Percentiles rank a stretch among this genome's conserved stretches.
Conservation (phyloP, 2,888 invertebrate species). For the Acronicta leporina region DNA sequence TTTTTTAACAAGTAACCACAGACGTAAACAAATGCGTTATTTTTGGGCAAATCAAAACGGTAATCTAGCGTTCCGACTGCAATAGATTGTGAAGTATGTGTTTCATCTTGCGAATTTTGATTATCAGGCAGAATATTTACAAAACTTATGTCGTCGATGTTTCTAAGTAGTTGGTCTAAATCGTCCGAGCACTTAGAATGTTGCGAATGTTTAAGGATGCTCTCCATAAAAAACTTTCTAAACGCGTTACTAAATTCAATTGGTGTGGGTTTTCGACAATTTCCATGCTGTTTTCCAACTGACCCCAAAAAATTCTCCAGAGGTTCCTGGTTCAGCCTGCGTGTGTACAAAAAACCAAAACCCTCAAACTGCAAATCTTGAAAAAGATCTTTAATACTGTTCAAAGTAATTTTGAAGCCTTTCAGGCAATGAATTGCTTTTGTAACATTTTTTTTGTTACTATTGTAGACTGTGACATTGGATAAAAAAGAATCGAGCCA, state of each 20-base stretch:
- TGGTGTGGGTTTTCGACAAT: neutral
- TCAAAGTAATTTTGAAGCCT: neutral
- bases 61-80: neutral
- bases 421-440: neutral
- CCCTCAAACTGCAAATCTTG: neutral
- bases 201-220: neutral
- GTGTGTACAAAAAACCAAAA: neutral
- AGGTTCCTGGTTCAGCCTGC: neutral
- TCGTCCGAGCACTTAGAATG: neutral
- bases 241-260: neutral
- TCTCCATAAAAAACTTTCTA: neutral
- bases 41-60: neutral
- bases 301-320: neutral
- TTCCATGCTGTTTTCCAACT: neutral
- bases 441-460: neutral
- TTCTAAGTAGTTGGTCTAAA: neutral
- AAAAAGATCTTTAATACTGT: neutral
- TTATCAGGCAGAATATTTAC: neutral
- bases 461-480: neutral
- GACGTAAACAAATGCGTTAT: neutral
- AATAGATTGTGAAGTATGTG: neutral
- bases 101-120: neutral
- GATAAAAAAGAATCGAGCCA: neutral
- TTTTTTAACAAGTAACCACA: neutral
- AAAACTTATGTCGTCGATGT: neutral